A percentile compares a stretch with the other conserved stretches of the same genome.
Evolutionary conservation across 2,113 vertebrate genomes (phyloP).

Genomic region (Spilogale gracilis): DNA sequence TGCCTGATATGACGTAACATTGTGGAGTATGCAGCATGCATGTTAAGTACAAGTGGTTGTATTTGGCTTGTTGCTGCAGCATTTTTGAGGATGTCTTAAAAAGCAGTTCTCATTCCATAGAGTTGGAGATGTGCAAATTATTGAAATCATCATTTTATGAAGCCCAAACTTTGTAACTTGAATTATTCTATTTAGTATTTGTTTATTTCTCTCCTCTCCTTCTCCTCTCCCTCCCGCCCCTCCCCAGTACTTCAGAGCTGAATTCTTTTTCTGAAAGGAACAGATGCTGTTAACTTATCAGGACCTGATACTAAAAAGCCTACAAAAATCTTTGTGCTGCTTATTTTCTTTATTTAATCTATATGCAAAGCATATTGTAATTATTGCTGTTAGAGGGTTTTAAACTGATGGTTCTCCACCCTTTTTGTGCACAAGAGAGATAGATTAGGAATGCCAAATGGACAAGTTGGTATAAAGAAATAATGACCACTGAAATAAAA

Average conservation of each 20-base stretch:
- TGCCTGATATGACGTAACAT: slow-evolving; percentile 83
- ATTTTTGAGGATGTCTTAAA: slow-evolving; percentile 79
- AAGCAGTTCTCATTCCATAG: slow-evolving; percentile 78
- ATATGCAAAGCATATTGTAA: slow-evolving; percentile 68
- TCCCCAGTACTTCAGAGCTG: slow-evolving; percentile 55
- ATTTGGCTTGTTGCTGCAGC: slow-evolving; percentile 79
- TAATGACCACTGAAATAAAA: slow-evolving; percentile 83
- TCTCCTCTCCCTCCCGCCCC: not conserved
- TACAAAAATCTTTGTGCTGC: slow-evolving; percentile 69
- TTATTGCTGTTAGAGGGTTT: slow-evolving; percentile 73
- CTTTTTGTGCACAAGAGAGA: slow-evolving; percentile 66
- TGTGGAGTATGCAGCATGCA: slow-evolving; percentile 82
- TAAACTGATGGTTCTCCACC: slow-evolving; percentile 40
- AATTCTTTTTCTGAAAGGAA: slow-evolving; percentile 74
- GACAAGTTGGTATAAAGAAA: slow-evolving; percentile 77
- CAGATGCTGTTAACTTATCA: slow-evolving; percentile 81
- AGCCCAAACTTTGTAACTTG: slow-evolving; percentile 74
- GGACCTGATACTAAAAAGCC: slow-evolving; percentile 78
- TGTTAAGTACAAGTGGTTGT: slow-evolving; percentile 79
- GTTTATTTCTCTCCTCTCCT: slow-evolving; percentile 53
- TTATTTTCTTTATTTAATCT: slow-evolving; percentile 83
- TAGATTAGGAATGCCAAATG: slow-evolving; percentile 78
- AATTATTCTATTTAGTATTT: slow-evolving; percentile 78
- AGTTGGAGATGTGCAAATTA: slow-evolving; percentile 74
- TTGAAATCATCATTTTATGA: slow-evolving; percentile 51